Evolutionary conservation across 2,888 invertebrate species (phyloP), one percentile per base, ranked within the genome.

Genomic region (Ptychoptera albimana): DNA sequence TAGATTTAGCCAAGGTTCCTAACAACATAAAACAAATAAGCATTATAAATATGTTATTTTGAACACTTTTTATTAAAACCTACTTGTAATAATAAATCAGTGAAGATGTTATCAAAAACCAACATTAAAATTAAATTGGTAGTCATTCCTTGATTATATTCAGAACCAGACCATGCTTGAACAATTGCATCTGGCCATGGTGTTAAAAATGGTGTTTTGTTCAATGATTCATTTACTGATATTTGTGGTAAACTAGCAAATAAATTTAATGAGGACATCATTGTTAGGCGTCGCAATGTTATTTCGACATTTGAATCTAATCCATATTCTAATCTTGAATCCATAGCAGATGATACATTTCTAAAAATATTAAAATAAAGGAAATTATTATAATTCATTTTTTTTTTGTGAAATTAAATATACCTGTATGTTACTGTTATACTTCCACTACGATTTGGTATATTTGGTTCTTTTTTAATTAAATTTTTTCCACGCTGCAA

Each of bases 281-380:
- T 74, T 40, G 81, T 73, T 50, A 83, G 71, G 55, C 82, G 74
- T 47, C 82, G 73, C 13, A 84, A 67, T 37, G 77, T 72, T 14
- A 86, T 78, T 60, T 89, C 89, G 12, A 85, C 78, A 44, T 75
- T 73, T 32, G 79, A 74, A 53, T 86, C 84, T 10, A 88, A 76
- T 0, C 86, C 85, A 50, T 75, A 74, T 57, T 89, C 87, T 36
- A 89, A 65, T 38, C 92, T 75, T 10, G 80, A 73, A 63, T 86
- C 85, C 59, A 83, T 70, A 2, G 84, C 81, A 50, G 77, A 72
- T 1, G 79, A 80, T 50, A 75, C 71, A 16, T 75, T 72, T 50
- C 58, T 64, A 53, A 60, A 58, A 49, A 7, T n/a, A 60, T 59
- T 52, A 58, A 62, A 49, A 62, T 63, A n/a, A 63, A 61, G 6